Base-by-base conservation (phyloP, 1,140 invertebrate species). In the Zaprionus ghesquierei region DNA sequence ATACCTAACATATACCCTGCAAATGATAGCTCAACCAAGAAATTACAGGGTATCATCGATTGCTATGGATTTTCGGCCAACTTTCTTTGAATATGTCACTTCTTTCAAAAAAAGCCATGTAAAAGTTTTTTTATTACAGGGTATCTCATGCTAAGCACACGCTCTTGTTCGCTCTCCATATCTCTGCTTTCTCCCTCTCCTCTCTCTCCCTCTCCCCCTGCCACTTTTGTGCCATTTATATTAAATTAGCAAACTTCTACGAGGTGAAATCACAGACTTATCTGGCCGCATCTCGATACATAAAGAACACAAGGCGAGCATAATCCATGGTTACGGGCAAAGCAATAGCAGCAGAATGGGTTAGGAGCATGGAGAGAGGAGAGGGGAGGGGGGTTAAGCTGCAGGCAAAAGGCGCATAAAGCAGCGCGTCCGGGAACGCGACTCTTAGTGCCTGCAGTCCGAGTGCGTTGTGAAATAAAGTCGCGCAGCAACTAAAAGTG, bases 401-500 rank as follows among this genome's bases (percentile, higher is more conserved):
- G 31, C 3, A 33, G 31, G 31, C 31, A 33, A 33, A 33, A 33
- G 31, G 12, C 31, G 31, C 31, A 33, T 33, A 33, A 33, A 15
- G n/a, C n/a, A 15, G 35, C n/a, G 35, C n/a, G 31, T 33, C 31
- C n/a, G 15, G n/a, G n/a, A 15, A 41, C 2, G 35, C 35, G n/a
- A 15, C 6, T 41, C 18, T 46, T 46, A 9, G 41, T 12, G 13
- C 35, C n/a, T n/a, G 6, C 5, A 15, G 35, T 46, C 8, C 38
- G 55, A 41, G 35, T 41, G 55, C 27, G 31, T 49, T 25, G 35
- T 35, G 54, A 55, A 58, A 68, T 68, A 50, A 68, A 73, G 70
- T 73, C 38, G 56, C 12, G 29, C 41, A 50, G 44, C 79, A 82
- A 73, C 79, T 81, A 56, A 60, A 65, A 87, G 69, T 86, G 79